Evolutionary conservation across 2,113 vertebrate species (phyloP), one percentile per base, ranked within the genome.

Genomic region (Asarcornis scutulata): DNA sequence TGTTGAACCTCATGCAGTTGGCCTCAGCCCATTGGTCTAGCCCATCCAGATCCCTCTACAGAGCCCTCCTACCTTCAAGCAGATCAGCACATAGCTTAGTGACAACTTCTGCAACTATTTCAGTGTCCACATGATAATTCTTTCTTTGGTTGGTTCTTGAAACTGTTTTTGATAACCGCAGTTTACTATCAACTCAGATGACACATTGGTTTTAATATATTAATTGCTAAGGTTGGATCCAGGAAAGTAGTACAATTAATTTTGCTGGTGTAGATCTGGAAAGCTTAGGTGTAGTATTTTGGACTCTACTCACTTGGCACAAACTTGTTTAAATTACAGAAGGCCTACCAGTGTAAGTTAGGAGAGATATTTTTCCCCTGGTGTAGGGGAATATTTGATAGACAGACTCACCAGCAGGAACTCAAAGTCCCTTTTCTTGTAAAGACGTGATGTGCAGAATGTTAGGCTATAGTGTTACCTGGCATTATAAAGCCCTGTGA

Each of bases 391-490:
- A 40, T 40, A 40, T 40, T 40, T 40, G 40, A 55, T 69, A 79
- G 67, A 62, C 31, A 83, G 31, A 83, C 0, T 1, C 18, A 48
- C 60, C 11, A 91, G 40, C 87, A 89, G 85, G 94, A 93, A 95
- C 96, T 87, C 87, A 13, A 88, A 96, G 88, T 96, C 71, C 94
- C 75, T 93, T 95, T 91, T 88, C 94, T 83, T 87, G 40, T 66
- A 66, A 90, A 95, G 88, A 96, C 86, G 34, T 84, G 92, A 89
- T 40, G 55, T 60, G 89, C 82, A 93, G 89, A 95, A 91, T 95
- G 85, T 95, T 88, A 96, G 87, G 93, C 84, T 96, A 96, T 95
- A 89, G 68, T 86, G 78, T 95, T 96, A 96, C 95, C 79, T 56
- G 82, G 59, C 50, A 86, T 81, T 93, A 80, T 72, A 93, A 96